Evolutionary conservation across 2,888 invertebrate genomes (phyloP), one percentile per base, ranked within the genome.

Genomic region (Artemia sp.): DNA sequence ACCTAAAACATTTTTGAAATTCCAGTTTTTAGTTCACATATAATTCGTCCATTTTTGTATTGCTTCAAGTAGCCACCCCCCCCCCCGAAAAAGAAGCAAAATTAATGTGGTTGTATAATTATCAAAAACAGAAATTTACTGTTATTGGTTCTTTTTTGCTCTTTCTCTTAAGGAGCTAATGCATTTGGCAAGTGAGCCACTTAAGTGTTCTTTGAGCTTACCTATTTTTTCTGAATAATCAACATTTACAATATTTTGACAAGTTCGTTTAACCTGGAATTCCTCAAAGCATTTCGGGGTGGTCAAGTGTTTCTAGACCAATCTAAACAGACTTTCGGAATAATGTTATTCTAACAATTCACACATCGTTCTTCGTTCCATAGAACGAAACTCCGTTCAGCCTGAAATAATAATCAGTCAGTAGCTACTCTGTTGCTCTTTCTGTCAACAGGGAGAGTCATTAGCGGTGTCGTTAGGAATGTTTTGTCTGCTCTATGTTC

Each of bases 391-490:
- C 24, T 24, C 24, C 64, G 24, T 24, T 19, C 64, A 19, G 64
- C 64, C 38, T 58, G 64, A 24, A 58, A 58, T 58, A 58, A 58
- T 58, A 58, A 58, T 58, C 64, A 58, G 64, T 58, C 64, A 58
- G 64, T 24, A 58, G 64, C 8, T 24, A 58, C 64, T n/a, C 64
- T 58, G 9, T 58, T 58, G 64, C 64, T 58, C 64, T n/a, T 58
- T 24, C 14, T 58, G 64, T 58, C 64, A 58, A 19, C 64, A 24
- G 14, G 64, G 10, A 58, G 14, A 24, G 24, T 58, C 64, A 58
- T 58, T 58, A 58, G 64, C 64, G 64, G 64, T 58, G 64, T 58
- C 64, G 64, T 58, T 58, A 58, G n/a, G 64, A 24, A 58, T 19
- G 64, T 24, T 58, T 58, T n/a, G 64, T 58, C 24, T 58, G 64